Evolutionary conservation across 2,113 vertebrate species (phyloP).

Genomic region (Coturnix japonica): DNA sequence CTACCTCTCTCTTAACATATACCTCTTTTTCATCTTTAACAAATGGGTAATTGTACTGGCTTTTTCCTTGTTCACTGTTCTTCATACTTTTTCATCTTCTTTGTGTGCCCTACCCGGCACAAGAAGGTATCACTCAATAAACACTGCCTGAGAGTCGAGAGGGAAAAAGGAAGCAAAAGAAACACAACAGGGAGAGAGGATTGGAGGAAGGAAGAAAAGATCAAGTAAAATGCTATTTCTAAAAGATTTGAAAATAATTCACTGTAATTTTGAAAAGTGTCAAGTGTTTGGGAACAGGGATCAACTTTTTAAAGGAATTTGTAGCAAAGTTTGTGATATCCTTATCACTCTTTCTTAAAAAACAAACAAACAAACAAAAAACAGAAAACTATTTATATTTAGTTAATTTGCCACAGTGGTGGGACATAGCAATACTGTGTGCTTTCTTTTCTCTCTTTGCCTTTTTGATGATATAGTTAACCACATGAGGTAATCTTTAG

Average conservation of each 20-base stretch:
- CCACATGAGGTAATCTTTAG: background rate
- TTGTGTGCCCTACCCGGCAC: background rate
- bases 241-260: slow-evolving; percentile 22
- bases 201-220: background rate
- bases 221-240: background rate
- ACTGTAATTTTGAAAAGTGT: background rate
- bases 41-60: slow-evolving; percentile 47
- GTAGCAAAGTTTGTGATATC: background rate
- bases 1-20: background rate
- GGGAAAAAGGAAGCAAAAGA: slow-evolving; percentile 4
- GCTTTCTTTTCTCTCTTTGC: background rate
- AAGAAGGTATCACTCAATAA: slow-evolving; percentile 46
- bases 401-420: background rate
- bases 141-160: background rate
- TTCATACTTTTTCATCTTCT: slow-evolving; percentile 40
- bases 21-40: slow-evolving; percentile 32
- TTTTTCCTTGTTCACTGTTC: slow-evolving; percentile 50
- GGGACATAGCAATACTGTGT: background rate
- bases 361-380: background rate
- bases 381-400: background rate
- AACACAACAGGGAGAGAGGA: background rate
- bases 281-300: background rate
- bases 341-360: background rate
- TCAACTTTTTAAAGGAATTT: background rate
- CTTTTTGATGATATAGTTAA: background rate